phyloP scores from a whole-genome alignment of 2,888 invertebrate genomes.

The Heliconius erato region DNA sequence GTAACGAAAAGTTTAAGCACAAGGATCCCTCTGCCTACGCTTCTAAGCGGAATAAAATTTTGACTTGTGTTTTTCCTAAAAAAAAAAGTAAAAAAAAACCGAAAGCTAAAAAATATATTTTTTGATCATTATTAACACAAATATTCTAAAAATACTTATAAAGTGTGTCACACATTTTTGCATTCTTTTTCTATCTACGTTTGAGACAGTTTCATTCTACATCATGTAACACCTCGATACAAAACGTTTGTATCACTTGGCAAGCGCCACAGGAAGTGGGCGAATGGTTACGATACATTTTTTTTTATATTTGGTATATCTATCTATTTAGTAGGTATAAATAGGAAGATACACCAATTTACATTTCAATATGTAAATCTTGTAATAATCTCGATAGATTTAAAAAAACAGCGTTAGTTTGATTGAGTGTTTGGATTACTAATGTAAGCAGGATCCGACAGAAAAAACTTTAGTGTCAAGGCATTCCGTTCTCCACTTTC shows the following conservation, averaged over 20 bases:
- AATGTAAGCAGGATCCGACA: too few species aligned
- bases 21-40: too few species aligned
- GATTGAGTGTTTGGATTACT: too few species aligned
- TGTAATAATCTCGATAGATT: not conserved
- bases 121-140: not conserved
- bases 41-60: too few species aligned
- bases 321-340: not conserved
- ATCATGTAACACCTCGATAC: constrained; percentile 35
- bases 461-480: not conserved
- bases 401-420: too few species aligned
- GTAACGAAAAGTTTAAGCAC: too few species aligned
- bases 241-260: constrained; percentile 68
- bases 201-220: constrained; percentile 29
- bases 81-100: too few species aligned
- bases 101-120: too few species aligned
- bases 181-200: constrained; percentile 2
- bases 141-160: not conserved
- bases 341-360: not conserved
- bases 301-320: constrained; percentile 26
- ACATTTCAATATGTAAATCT: not conserved
- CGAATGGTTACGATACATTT: constrained; percentile 62
- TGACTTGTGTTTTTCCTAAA: too few species aligned
- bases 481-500: not conserved
- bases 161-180: constrained; percentile 40
- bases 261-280: constrained; percentile 72